Percentiles rank a stretch among this genome's conserved stretches.
Evolutionary conservation across 2,113 vertebrate genomes (phyloP).

Genomic region (Vulpes ferrilata): DNA sequence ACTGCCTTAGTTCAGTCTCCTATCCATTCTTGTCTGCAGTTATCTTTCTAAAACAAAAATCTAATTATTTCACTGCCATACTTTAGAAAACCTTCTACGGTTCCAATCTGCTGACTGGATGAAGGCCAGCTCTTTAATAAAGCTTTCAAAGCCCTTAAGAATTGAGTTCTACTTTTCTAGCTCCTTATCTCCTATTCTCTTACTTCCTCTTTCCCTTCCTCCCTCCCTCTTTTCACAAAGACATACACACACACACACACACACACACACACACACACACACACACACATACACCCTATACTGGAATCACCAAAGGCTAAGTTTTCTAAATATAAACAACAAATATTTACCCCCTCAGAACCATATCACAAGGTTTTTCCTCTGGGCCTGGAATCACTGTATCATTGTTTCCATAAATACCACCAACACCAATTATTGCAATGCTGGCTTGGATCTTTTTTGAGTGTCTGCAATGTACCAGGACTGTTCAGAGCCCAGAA

Average conservation of each 20-base stretch:
- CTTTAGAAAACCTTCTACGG: not conserved
- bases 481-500: not conserved
- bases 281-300: not conserved
- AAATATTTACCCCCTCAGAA: not conserved
- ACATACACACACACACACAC: not conserved
- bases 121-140: conserved; percentile 52
- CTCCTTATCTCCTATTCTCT: not conserved
- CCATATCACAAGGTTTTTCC: not conserved
- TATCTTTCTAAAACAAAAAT: conserved; percentile 67
- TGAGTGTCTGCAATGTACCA: not conserved
- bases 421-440: not conserved
- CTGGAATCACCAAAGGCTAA: not conserved
- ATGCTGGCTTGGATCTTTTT: not conserved
- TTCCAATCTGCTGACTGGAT: not conserved
- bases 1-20: not conserved
- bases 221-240: not conserved
- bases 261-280: not conserved
- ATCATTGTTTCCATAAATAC: not conserved
- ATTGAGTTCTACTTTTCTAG: conserved; percentile 18
- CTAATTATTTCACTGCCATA: conserved; percentile 50
- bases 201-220: not conserved
- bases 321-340: conserved; percentile 14
- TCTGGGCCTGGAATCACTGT: not conserved
- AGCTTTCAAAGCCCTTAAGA: conserved; percentile 38
- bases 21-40: conserved; percentile 17